Base-by-base conservation (phyloP, 2,888 invertebrate species). In the Caenorhabditis macrosperma region DNA sequence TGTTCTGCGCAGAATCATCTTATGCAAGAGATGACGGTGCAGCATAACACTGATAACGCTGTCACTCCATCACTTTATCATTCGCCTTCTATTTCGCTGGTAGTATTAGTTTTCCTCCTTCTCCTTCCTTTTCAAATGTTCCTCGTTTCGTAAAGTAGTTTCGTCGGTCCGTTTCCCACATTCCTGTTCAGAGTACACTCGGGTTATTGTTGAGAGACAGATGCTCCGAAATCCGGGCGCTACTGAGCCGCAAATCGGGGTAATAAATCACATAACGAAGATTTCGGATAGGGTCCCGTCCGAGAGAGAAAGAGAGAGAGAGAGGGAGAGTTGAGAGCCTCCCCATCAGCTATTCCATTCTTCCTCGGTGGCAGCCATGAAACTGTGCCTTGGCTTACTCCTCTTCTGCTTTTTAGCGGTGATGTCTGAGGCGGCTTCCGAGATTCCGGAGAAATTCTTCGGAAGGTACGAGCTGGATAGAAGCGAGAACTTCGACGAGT, bases 401-500 rank as follows among this genome's bases (percentile, higher is more conserved):
- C 35, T 22, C n/a, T 26, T 66, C 22, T 74, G 64, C 74, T 64
- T 74, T 74, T 28, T 74, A 74, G 74, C 64, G 4, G 59, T 54
- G 20, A 79, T 75, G 75, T 60, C 66, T 1, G 69, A 77, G 38
- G 69, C 59, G 0, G 57, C 74, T 24, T 69, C 76, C 7, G 61
- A 71, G 46, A 78, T 90, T 48, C 90, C 90, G 1, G 82, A 82
- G 6, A 82, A 83, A 59, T 90, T 90, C 68, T 84, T 89, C 33
- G 90, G 90, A 17, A 75, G 74, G 15, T 90, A 85, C 79, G 84
- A 84, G 6, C 76, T 88, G 24, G 89, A 90, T 50, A 74, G 69
- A 41, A 87, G 86, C 63, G 90, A 90, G 74, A 89, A 90, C 55
- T 90, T 90, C 68, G 90, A 90, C 55, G 90, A 90, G 74, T 90